These are phyloP conservation scores for Euphonia xanthogaster DNA, from an alignment of 2,797 vertebrate genomes.

Conservation along the genomic window DNA sequence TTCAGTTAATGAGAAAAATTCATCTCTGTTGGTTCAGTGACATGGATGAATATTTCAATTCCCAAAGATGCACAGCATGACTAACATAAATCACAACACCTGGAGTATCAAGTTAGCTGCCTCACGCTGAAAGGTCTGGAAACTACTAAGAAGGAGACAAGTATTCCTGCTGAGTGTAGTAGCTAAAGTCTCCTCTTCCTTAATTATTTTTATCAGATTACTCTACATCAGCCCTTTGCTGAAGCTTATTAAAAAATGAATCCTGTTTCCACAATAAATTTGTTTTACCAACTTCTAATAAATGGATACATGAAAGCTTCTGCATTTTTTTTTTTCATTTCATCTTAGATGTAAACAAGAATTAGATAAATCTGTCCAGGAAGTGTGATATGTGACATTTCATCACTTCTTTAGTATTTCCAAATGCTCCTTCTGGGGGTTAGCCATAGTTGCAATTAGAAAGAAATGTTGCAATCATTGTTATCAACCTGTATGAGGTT, in stretches of 20 bases:
- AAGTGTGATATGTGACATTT: not conserved
- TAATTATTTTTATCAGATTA: constrained; percentile 22
- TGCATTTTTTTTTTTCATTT: not conserved
- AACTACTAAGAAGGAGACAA: not conserved
- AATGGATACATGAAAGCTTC: not conserved
- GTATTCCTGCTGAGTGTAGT: not conserved
- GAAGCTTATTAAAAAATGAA: not conserved
- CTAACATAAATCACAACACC: not conserved
- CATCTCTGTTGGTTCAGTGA: not conserved
- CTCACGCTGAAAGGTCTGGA: not conserved
- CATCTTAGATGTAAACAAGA: not conserved
- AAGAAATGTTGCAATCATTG: not conserved
- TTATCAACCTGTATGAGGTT: not conserved
- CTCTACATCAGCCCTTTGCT: not conserved
- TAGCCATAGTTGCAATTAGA: not conserved
- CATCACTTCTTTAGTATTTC: not conserved
- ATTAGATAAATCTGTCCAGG: not conserved
- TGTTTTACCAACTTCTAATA: not conserved
- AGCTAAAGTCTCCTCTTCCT: not conserved
- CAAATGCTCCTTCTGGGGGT: not conserved
- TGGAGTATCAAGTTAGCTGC: not conserved
- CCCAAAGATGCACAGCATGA: not conserved
- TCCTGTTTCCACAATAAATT: not conserved
- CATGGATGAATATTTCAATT: not conserved
- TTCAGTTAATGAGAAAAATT: constrained; percentile 28